phyloP scores from a whole-genome alignment of 1,140 invertebrate genomes.

The Amphibalanus amphitrite region DNA sequence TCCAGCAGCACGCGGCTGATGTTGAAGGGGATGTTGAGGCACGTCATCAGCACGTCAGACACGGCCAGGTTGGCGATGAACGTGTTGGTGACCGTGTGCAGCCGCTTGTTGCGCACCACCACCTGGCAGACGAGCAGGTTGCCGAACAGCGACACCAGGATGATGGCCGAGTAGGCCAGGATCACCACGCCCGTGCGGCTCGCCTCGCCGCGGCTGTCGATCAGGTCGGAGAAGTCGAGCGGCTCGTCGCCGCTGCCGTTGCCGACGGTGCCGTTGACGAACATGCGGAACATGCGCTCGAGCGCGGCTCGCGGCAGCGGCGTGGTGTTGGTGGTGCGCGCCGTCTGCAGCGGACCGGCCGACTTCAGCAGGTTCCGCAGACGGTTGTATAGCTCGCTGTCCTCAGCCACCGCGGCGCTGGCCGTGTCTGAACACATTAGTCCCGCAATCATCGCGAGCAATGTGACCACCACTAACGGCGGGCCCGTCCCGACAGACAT shows the following conservation, averaged over 20 bases:
- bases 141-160: conserved; percentile 26
- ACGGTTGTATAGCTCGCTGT: not conserved
- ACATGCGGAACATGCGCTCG: not conserved
- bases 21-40: conserved; percentile 29
- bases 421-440: too few species aligned
- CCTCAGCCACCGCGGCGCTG: not conserved
- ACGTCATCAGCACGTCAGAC: conserved; percentile 24
- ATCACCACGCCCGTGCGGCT: conserved; percentile 21
- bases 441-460: not conserved
- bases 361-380: not conserved
- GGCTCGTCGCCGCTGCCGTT: not conserved
- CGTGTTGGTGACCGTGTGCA: conserved; percentile 24
- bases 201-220: conserved; percentile 9
- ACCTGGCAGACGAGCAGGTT: conserved; percentile 24
- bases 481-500: too few species aligned
- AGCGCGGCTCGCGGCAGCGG: not conserved
- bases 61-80: conserved; percentile 25
- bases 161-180: conserved; percentile 24
- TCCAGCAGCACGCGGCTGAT: conserved; percentile 55
- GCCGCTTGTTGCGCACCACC: conserved; percentile 22
- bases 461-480: not conserved
- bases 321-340: not conserved
- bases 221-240: conserved; percentile 2
- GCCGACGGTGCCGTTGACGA: not conserved
- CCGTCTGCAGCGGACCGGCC: too few species aligned